Base-by-base conservation (phyloP, 1,140 invertebrate genomes). In the Drosophila miranda region DNA sequence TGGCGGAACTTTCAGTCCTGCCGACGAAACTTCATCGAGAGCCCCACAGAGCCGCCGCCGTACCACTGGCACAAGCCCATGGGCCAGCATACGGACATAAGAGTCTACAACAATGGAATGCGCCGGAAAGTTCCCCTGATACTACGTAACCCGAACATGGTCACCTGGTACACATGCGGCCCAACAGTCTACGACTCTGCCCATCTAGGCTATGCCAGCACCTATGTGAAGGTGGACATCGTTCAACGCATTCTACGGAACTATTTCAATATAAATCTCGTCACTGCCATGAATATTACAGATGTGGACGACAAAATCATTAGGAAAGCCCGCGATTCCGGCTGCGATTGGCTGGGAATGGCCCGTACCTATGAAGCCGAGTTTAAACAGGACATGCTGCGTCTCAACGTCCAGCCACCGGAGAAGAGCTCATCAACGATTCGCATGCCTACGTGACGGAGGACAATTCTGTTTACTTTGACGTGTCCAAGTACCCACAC, bases 251-350 rank as follows among this genome's bases (percentile, higher is more conserved):
- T 98, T 81, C 83, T 99, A 44, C 93, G 93, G 59, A 92, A 95
- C 55, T 93, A 95, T 86, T 97, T 97, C 76, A 94, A 95, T 70
- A 92, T 97, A 14, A 95, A 96, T 90, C 91, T 97, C 13, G 92
- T 97, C 19, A 93, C 95, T 3, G 94, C 95, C 0, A 97, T 98
- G 96, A 96, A 97, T 66, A 94, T 99, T 16, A 99, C 98, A 1
- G 96, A 99, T 92, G 96, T 99, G 60, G 98, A 99, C 93, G 97
- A 99, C 91, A 99, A 99, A 93, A 98, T 99, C 61, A 98, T 99
- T 41, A 93, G 92, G 48, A 94, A 93, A 82, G 93, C 95, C 1
- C 92, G 92, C 2, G 92, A 94, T 59, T 92, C 92, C 0, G 92
- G 93, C 16, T 90, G 91, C 26, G 86, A 93, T 56, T 94, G 93